Base-by-base conservation (phyloP, 1,140 invertebrate genomes). In the Sinella curviseta region DNA sequence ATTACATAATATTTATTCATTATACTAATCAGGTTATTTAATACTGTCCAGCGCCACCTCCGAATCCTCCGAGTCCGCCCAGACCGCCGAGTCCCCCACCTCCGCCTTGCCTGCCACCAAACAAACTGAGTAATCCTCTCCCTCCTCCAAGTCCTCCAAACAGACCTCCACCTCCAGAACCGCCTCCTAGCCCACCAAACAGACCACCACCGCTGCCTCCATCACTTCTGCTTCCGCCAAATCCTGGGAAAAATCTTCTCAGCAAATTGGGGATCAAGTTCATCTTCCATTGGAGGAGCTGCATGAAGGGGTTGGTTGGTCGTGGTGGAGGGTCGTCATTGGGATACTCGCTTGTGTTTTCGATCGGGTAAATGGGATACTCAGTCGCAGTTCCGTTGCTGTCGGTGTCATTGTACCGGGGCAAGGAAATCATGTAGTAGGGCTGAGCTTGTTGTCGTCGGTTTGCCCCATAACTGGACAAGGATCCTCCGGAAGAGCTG, bases 261-360 rank as follows among this genome's bases (percentile, higher is more conserved):
- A 80, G 30, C 60, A 80, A 39, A 31, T 77, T 80, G 16, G 79
- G 79, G 48, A 80, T 35, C 26, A 80, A 77, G 28, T 80, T 80
- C 8, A 80, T 31, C 60, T 80, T 80, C 24, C 74, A 75, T 36
- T 80, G 33, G 12, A 80, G 74, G 8, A 80, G 26, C 2, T 55
- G 54, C 26, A 55, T 12, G 30, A 80, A 74, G 0, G 76, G 76
- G n/a, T 77, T 77, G 0, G 75, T 20, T 34, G 79, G 79, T 2
- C 74, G 34, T 8, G 8, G 4, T 17, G 78, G 60, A 1, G 35
- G 30, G 16, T 26, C 24, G 4, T 70, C 65, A 31, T 30, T 12
- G 8, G 65, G 26, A 33, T 70, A 70, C 24, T 70, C 65, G 2
- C 26, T 31, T 4, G 65, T 70, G 31, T 24, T 70, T 70, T 70